Evolutionary conservation across 2,113 vertebrate species (phyloP), one percentile per base, ranked within the genome.

Genomic region (Megalops atlanticus): DNA sequence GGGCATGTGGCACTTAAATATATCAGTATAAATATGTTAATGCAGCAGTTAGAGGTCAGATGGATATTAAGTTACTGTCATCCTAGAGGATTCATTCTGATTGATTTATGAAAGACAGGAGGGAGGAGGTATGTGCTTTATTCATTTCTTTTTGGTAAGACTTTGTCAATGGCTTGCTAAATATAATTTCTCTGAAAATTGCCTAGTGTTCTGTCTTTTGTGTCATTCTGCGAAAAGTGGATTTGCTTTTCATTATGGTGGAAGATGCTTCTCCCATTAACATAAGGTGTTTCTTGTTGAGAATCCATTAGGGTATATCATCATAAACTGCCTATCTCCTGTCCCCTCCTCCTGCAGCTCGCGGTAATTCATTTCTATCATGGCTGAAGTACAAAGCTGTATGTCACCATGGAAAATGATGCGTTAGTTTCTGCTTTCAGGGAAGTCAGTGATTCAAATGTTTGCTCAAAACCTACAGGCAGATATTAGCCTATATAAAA

Each of bases 281-380:
- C 36, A 74, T 39, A 36, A 21, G 24, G 41, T 43, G 8, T 43
- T 40, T 27, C 72, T 74, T 43, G 72, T 40, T 43, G 21, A 43
- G 72, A 41, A 43, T 43, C 16, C n/a, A 43, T 74, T 47, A 16
- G 49, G 40, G 41, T 47, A 11, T 31, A 49, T 76, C 43, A 76
- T 76, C n/a, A 43, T 49, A 76, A 76, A 74, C 24, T 31, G 18
- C 40, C 74, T 38, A n/a, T 58, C 16, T 58, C 35, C 71, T 38
- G 52, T 58, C 14, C 16, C 35, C 16, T 47, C 12, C 74, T 43
- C 18, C n/a, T 49, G 43, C 12, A 31, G 11, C 40, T 76, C 6
- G 31, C 15, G 35, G 74, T 45, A 35, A 76, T 76, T 49, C 47
- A 76, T 76, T 47, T 31, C n/a, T 10, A 33, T 49, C 74, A 47